A percentile compares a stretch with the other conserved stretches of the same genome.
phyloP scores from a whole-genome alignment of 2,888 invertebrate species.

The Drosophila paranaensis region DNA sequence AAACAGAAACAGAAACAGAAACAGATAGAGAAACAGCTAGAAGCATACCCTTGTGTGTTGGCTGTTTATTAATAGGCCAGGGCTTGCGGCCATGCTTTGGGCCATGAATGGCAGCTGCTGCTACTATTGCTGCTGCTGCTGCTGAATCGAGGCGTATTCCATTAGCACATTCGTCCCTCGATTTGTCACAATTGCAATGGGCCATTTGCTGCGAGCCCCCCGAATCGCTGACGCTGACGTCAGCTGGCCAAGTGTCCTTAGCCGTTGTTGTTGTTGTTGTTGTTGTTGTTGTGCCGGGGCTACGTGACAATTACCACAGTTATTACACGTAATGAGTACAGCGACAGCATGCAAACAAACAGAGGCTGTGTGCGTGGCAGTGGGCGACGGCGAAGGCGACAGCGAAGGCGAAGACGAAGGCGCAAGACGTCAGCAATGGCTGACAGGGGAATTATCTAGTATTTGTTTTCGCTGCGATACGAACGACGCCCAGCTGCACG shows the following conservation, averaged over 20 bases:
- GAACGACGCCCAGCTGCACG: constrained; percentile 27
- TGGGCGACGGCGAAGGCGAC: neutral
- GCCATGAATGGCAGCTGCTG: constrained; percentile 13
- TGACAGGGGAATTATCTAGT: constrained; percentile 26
- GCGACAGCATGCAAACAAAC: constrained; percentile 35
- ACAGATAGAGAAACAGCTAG: neutral
- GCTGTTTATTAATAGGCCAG: constrained; percentile 5
- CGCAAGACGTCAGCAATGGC: constrained; percentile 18
- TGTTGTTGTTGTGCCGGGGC: constrained; percentile 13
- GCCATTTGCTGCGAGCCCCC: constrained; percentile 13
- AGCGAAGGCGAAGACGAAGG: neutral
- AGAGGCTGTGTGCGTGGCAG: constrained; percentile 2
- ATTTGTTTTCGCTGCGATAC: constrained; percentile 13
- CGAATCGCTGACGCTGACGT: constrained; percentile 6
- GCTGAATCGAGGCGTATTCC: constrained; percentile 12
- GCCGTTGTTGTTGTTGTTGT: constrained; percentile 12
- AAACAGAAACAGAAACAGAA: too few species aligned
- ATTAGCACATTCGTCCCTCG: constrained; percentile 32
- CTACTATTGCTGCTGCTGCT: neutral
- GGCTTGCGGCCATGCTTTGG: constrained; percentile 8
- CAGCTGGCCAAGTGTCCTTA: constrained; percentile 42
- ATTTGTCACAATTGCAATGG: constrained; percentile 45
- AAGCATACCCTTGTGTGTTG: neutral
- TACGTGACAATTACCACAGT: constrained; percentile 71
- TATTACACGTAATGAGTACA: constrained; percentile 59